A percentile compares a stretch with the other conserved stretches of the same genome.
Evolutionary conservation across 1,140 invertebrate genomes (phyloP).

Genomic region (Berghia stephanieae): DNA sequence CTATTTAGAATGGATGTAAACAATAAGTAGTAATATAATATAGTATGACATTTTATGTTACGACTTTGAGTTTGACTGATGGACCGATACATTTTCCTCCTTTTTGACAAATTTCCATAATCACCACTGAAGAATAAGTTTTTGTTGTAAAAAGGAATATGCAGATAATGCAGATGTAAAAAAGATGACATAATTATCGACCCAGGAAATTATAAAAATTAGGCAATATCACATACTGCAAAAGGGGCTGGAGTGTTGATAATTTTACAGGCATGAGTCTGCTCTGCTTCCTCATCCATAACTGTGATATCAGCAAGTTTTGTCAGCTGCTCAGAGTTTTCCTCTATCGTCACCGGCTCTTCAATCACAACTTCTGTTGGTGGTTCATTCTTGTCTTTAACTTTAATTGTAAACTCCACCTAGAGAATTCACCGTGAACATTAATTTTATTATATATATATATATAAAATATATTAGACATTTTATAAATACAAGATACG

Average conservation of each 20-base stretch:
- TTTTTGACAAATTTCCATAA: too few relatives aligned
- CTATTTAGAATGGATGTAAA: too few relatives aligned
- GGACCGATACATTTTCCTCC: too few relatives aligned
- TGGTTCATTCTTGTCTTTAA: conserved; percentile 47
- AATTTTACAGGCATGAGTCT: conserved; percentile 44
- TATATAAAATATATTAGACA: too few relatives aligned
- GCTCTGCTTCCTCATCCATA: conserved; percentile 46
- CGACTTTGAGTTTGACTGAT: too few relatives aligned
- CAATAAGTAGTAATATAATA: too few relatives aligned
- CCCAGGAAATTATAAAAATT: conserved; percentile 37
- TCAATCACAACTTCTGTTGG: conserved; percentile 43
- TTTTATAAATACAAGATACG: neutral
- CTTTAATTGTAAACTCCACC: conserved; percentile 41
- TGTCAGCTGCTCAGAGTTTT: conserved; percentile 29
- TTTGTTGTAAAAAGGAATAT: conserved; percentile 25
- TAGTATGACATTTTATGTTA: too few relatives aligned
- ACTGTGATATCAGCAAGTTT: conserved; percentile 40
- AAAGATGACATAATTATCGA: conserved; percentile 31
- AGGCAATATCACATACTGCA: conserved; percentile 34
- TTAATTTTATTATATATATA: neutral
- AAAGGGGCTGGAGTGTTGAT: conserved; percentile 32
- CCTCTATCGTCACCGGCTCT: conserved; percentile 24
- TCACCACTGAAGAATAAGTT: too few relatives aligned
- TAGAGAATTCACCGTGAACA: conserved; percentile 34
- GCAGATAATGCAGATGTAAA: conserved; percentile 43